Evolutionary conservation across 2,797 vertebrate species (phyloP).

Genomic region (Melanotaenia pygmaea): DNA sequence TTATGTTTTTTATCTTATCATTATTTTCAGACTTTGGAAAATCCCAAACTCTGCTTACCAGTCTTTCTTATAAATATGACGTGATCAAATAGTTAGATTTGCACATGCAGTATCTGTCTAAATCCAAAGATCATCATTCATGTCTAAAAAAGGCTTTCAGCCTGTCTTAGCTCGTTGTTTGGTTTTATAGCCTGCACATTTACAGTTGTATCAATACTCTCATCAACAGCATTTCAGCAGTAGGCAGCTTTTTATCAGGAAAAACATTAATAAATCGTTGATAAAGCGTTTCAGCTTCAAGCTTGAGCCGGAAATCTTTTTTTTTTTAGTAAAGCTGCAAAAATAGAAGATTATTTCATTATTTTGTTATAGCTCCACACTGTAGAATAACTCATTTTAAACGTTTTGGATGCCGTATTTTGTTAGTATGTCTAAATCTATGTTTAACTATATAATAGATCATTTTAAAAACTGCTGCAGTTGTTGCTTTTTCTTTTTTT

Average conservation of each 20-base stretch:
- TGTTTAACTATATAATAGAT: no score
- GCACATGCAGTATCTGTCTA: not conserved
- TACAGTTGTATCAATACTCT: not conserved
- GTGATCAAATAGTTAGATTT: not conserved
- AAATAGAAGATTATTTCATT: no score
- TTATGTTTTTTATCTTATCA: not conserved
- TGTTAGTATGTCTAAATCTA: no score
- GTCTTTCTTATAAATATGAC: not conserved
- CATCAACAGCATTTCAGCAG: not conserved
- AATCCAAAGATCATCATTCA: not conserved
- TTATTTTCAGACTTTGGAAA: not conserved
- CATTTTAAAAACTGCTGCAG: not conserved
- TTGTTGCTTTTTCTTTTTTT: not conserved
- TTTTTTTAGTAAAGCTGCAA: no score
- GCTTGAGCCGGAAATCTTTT: not conserved
- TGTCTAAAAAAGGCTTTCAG: not conserved
- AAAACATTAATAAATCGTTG: not conserved
- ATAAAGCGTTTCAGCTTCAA: not conserved
- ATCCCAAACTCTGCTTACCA: not conserved
- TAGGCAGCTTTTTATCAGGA: not conserved
- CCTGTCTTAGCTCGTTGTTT: not conserved
- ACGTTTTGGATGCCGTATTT: no score
- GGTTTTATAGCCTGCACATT: not conserved
- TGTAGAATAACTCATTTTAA: no score
- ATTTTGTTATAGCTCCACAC: no score